Evolutionary conservation across 2,888 invertebrate species (phyloP).

Genomic region (Chironomus tentans): DNA sequence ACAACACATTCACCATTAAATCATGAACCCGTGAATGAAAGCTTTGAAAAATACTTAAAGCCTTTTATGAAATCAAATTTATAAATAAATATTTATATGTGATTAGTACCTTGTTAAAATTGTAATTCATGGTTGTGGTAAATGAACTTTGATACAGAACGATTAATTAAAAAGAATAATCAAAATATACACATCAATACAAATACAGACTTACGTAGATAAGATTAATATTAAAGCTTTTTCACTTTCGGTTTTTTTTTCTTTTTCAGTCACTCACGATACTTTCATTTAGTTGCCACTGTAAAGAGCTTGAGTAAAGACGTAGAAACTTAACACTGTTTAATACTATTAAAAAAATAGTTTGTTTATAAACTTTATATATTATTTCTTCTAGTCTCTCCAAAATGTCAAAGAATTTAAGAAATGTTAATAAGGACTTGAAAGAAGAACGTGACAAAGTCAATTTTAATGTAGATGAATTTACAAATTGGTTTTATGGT

Average conservation of each 20-base stretch:
- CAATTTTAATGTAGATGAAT: slow-evolving; percentile 62
- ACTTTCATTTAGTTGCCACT: too few species aligned
- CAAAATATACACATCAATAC: too few species aligned
- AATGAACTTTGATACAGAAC: background rate
- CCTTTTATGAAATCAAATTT: slow-evolving; percentile 55
- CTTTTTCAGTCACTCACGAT: too few species aligned
- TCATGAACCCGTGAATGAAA: slow-evolving; percentile 65
- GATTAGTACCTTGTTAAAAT: background rate
- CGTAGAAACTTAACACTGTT: too few species aligned
- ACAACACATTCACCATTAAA: slow-evolving; percentile 76
- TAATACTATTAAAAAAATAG: too few species aligned
- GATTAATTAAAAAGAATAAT: too few species aligned
- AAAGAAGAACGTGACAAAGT: slow-evolving; percentile 63
- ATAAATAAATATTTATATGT: background rate
- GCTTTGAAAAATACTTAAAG: slow-evolving; percentile 64
- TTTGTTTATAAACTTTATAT: too few species aligned
- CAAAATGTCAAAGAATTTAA: background rate
- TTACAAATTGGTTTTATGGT: slow-evolving; percentile 71
- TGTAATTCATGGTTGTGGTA: background rate
- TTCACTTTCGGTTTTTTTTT: too few species aligned
- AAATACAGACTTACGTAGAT: too few species aligned
- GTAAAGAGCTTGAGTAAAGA: too few species aligned
- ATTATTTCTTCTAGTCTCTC: too few species aligned
- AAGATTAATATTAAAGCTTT: too few species aligned
- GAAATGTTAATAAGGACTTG: slow-evolving; percentile 55